Percentiles rank a stretch among this genome's conserved stretches.
These are phyloP conservation scores for Amazonetta brasiliensis DNA, from an alignment of 2,797 vertebrate genomes.

Conservation along the genomic window DNA sequence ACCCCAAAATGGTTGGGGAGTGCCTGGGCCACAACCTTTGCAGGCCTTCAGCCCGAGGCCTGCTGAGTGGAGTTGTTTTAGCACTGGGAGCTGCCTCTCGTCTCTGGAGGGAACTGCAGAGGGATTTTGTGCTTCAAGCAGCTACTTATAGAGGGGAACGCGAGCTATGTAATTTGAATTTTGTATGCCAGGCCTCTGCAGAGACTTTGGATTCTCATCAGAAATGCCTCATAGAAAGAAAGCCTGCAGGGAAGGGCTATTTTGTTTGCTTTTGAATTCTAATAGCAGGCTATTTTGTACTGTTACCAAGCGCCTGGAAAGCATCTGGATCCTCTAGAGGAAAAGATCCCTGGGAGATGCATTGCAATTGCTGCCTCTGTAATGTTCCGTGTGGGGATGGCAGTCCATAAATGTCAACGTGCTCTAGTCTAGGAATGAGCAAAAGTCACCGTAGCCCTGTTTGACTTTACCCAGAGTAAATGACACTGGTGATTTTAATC, in stretches of 20 bases:
- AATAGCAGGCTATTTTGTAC: constrained; percentile 42
- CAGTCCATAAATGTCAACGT: neutral
- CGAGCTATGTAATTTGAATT: constrained; percentile 56
- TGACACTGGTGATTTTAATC: neutral
- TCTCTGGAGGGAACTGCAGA: neutral
- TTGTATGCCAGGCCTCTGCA: constrained; percentile 29
- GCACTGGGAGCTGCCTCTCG: constrained; percentile 19
- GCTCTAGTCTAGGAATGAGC: neutral
- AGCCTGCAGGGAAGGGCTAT: constrained; percentile 52
- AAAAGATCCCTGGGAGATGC: neutral
- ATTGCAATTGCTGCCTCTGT: neutral
- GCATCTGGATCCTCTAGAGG: constrained; percentile 24
- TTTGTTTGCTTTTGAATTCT: constrained; percentile 62
- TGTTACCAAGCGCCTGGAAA: constrained; percentile 6
- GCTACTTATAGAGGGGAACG: neutral
- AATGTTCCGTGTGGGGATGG: neutral
- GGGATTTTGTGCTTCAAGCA: constrained; percentile 33
- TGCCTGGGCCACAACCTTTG: neutral
- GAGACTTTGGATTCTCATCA: constrained; percentile 55
- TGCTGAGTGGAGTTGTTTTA: neutral
- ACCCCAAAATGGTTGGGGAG: neutral
- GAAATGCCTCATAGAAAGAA: constrained; percentile 55
- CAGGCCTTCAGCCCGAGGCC: constrained; percentile 3
- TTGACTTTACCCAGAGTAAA: neutral
- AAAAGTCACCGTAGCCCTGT: neutral